phyloP scores from a whole-genome alignment of 2,888 invertebrate species.

The Nemotelus nigrinus region DNA sequence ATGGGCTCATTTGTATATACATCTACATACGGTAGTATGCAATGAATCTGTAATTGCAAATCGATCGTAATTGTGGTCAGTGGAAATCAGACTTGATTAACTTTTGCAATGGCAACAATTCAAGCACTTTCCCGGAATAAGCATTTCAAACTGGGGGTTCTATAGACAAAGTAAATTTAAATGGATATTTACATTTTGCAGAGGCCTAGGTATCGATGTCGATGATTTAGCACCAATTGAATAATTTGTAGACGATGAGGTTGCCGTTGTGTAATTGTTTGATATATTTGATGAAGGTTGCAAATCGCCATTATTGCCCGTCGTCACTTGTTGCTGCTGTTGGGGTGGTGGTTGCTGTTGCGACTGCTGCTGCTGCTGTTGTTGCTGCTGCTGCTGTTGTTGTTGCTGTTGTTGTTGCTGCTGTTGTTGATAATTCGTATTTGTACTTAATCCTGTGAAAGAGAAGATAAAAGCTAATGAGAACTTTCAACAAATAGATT shows the following conservation, averaged over 20 bases:
- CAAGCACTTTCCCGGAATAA: not conserved
- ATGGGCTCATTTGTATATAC: too few relatives aligned
- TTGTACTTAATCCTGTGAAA: constrained; percentile 56
- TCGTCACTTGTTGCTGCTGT: constrained; percentile 49
- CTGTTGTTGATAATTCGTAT: constrained; percentile 59
- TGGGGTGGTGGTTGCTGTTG: constrained; percentile 57
- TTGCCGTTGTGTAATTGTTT: constrained; percentile 57
- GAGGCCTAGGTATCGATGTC: constrained; percentile 60
- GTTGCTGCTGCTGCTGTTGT: constrained; percentile 57
- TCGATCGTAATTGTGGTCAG: not conserved
- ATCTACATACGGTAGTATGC: too few relatives aligned
- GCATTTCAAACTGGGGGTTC: not conserved
- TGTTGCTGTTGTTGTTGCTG: constrained; percentile 56
- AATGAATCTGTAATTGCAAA: not conserved
- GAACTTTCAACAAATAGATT: too few relatives aligned
- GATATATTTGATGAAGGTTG: constrained; percentile 58
- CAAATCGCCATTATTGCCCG: constrained; percentile 50
- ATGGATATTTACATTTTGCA: constrained; percentile 61
- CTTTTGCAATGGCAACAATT: not conserved
- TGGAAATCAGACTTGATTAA: too few relatives aligned
- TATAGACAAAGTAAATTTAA: not conserved
- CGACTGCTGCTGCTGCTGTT: constrained; percentile 54
- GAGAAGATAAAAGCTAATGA: not conserved
- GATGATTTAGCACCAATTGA: constrained; percentile 59
- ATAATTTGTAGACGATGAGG: constrained; percentile 57